Base-by-base conservation (phyloP, 2,113 vertebrate species). In the Lepisosteus oculatus region DNA sequence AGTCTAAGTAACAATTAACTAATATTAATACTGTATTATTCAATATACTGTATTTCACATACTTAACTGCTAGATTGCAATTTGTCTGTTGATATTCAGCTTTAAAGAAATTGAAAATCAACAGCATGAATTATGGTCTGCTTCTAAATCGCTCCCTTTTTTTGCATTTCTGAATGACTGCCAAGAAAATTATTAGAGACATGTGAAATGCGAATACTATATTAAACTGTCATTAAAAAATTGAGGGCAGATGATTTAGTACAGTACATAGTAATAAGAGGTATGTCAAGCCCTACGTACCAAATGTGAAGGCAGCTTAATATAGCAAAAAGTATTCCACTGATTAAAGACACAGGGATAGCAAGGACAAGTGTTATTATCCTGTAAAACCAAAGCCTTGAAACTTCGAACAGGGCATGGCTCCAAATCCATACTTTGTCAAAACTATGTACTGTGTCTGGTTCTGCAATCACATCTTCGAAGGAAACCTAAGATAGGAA, bases 341-440 rank as follows among this genome's bases (percentile, higher is more conserved):
- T 79, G 61, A 90, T 61, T 54, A 91, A 29, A 9, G 92, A 89
- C 55, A 86, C 61, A 0, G 91, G 90, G 55, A 92, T 74, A 57
- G 87, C 87, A 68, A 92, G 74, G 47, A 91, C 54, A 45, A 83
- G 74, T 0, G 89, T 85, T 67, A 92, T 65, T 67, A 89, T 79
- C 68, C 88, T 84, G 81, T 91, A 93, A 72, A 88, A 77, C 92
- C 90, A 91, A 61, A 90, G 76, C 61, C 85, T 81, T 41, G 83
- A 85, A 55, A 92, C 89, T 76, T 93, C 91, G 17, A 92, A 93
- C 75, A 93, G 76, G n/a, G 90, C 87, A 9, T 91, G 65, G 70
- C 90, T 93, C 90, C 90, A 92, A 74, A 92, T 84, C 90, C 91
- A 93, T 14, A 93, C 80, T 70, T 87, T 80, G 79, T 93, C 92